Conservation (phyloP, 2,888 invertebrate genomes). For the Nomada fucata region DNA sequence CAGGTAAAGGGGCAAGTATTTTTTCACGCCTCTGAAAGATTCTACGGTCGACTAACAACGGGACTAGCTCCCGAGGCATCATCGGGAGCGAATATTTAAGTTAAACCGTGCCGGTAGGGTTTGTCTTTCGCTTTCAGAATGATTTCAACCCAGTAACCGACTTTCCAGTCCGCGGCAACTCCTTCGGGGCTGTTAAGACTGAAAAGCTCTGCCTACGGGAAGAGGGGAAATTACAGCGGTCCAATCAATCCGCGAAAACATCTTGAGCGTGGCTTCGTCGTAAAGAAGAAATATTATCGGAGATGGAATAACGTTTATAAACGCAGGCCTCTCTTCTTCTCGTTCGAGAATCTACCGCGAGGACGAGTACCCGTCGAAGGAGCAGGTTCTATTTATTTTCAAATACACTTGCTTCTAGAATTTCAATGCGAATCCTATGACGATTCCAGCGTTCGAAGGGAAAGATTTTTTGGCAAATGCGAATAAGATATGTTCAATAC, state of each 20-base stretch:
- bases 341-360: neutral
- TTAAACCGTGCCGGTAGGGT: conserved; percentile 28
- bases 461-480: neutral
- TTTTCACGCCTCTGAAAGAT: neutral
- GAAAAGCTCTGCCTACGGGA: conserved; percentile 58
- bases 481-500: conserved; percentile 62
- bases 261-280: conserved; percentile 45
- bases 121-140: conserved; percentile 61
- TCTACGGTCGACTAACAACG: neutral
- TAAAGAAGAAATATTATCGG: conserved; percentile 53
- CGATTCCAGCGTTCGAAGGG: neutral
- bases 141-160: conserved; percentile 70
- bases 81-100: conserved; percentile 28
- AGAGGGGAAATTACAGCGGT: conserved; percentile 56
- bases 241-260: conserved; percentile 56
- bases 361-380: neutral
- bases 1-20: neutral
- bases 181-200: conserved; percentile 54
- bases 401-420: too few relatives aligned
- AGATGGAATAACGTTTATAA: conserved; percentile 52
- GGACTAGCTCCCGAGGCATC: neutral
- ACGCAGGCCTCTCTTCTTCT: conserved; percentile 7
- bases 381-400: neutral
- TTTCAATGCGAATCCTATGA: neutral
- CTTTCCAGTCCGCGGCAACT: conserved; percentile 60